A percentile compares a stretch with the other conserved stretches of the same genome.
phyloP scores from a whole-genome alignment of 2,888 invertebrate genomes.

The Ganaspis brasiliensis region DNA sequence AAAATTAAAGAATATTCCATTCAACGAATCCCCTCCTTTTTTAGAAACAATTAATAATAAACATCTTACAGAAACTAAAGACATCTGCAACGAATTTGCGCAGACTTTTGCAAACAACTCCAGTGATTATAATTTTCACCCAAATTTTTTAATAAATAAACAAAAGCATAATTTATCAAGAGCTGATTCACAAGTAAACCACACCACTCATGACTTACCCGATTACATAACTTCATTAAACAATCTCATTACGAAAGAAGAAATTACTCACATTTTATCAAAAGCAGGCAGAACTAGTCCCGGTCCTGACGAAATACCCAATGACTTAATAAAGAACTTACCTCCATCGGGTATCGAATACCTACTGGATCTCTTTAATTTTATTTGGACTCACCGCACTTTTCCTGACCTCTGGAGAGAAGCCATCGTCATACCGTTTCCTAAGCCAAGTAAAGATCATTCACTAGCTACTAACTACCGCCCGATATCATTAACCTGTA shows the following conservation, averaged over 20 bases:
- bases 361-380: too few species aligned
- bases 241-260: not conserved
- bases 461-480: conserved; percentile 12
- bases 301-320: conserved; percentile 56
- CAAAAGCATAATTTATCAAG: not conserved
- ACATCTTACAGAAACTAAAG: too few species aligned
- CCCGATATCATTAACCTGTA: conserved; percentile 34
- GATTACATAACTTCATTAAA: not conserved
- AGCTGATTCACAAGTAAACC: not conserved
- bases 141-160: conserved; percentile 17
- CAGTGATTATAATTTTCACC: not conserved
- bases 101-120: too few species aligned
- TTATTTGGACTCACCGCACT: too few species aligned
- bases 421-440: conserved; percentile 44
- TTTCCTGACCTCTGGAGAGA: too few species aligned
- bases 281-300: conserved; percentile 39
- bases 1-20: too few species aligned
- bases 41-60: too few species aligned
- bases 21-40: too few species aligned
- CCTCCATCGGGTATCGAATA: conserved; percentile 23
- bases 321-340: conserved; percentile 52
- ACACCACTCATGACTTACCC: not conserved
- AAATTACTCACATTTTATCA: conserved; percentile 1
- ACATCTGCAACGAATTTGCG: too few species aligned
- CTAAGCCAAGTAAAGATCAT: conserved; percentile 15